Percentiles rank a stretch among this genome's conserved stretches.
Evolutionary conservation across 2,113 vertebrate genomes (phyloP).

Genomic region (Nerophis lumbriciformis): DNA sequence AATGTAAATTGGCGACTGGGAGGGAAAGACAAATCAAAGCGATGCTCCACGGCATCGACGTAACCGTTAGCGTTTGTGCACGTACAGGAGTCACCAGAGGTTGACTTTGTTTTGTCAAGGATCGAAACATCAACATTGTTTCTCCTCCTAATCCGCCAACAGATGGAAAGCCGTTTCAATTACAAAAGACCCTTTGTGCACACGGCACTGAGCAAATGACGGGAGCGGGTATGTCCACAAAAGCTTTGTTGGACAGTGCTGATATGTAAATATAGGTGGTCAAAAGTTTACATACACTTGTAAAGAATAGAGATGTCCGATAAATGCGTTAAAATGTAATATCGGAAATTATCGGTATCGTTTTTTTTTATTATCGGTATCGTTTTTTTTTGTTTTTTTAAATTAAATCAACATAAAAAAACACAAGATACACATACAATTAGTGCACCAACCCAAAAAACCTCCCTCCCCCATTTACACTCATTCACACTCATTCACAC

Average conservation of each 20-base stretch:
- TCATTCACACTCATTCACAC: too few species aligned
- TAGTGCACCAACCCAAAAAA: too few species aligned
- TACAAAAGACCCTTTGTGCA: slow-evolving; percentile 24
- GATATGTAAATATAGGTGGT: not conserved
- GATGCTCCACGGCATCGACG: slow-evolving; percentile 31
- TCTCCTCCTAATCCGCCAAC: slow-evolving; percentile 21
- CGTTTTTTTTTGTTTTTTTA: too few species aligned
- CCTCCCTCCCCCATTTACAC: too few species aligned
- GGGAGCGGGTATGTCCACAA: slow-evolving; percentile 5
- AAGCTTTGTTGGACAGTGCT: not conserved
- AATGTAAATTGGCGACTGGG: slow-evolving; percentile 51
- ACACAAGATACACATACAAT: too few species aligned
- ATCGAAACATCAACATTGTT: slow-evolving; percentile 24
- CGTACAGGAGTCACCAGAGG: slow-evolving; percentile 36
- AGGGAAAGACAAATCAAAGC: slow-evolving; percentile 56
- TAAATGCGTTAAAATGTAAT: too few species aligned
- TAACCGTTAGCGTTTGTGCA: slow-evolving; percentile 23
- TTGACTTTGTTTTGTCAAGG: slow-evolving; percentile 44
- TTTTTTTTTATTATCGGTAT: too few species aligned
- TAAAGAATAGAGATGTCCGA: too few species aligned
- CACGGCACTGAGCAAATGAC: slow-evolving; percentile 20
- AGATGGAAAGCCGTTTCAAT: slow-evolving; percentile 24
- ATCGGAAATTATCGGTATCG: too few species aligned
- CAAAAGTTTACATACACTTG: too few species aligned
- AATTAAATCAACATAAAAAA: too few species aligned